Conservation (phyloP, 1,140 invertebrate species). For the Oncopodura yosiiana region DNA sequence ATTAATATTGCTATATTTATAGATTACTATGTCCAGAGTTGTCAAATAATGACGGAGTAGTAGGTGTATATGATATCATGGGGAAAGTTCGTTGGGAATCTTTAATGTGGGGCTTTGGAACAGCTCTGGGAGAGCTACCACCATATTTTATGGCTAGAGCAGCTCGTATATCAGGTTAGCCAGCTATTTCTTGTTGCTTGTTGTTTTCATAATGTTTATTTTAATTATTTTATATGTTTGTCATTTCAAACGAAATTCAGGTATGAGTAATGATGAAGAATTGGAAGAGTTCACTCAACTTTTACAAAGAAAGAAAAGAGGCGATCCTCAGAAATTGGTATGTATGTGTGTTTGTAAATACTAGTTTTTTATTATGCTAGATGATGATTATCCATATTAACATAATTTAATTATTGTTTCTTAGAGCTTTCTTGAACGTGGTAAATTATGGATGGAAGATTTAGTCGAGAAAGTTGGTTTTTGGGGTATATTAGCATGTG, state of each 20-base stretch:
- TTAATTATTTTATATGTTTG: no score
- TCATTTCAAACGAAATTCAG: no score
- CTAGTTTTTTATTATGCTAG: slow-evolving; percentile 19
- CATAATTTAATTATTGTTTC: not conserved
- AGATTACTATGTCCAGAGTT: no score
- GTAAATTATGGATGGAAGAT: slow-evolving; percentile 79
- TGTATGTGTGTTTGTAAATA: slow-evolving; percentile 14
- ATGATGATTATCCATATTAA: not conserved
- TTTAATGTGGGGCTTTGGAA: slow-evolving; percentile 96
- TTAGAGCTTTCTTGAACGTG: slow-evolving; percentile 59
- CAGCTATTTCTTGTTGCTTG: no score
- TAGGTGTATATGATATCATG: slow-evolving; percentile 86
- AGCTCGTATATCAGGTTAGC: slow-evolving; percentile 67
- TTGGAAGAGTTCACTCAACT: slow-evolving; percentile 62
- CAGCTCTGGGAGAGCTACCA: slow-evolving; percentile 91
- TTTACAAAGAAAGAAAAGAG: slow-evolving; percentile 51
- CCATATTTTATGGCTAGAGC: slow-evolving; percentile 96
- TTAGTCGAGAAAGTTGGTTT: slow-evolving; percentile 93
- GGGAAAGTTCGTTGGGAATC: slow-evolving; percentile 92
- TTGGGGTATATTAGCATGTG: slow-evolving; percentile 92
- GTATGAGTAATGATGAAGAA: slow-evolving; percentile 52
- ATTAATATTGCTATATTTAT: no score
- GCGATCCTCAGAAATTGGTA: slow-evolving; percentile 41
- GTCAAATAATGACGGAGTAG: no score
- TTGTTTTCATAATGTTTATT: no score